Percentiles rank a stretch among this genome's conserved stretches.
Conservation (phyloP, 2,888 invertebrate species). For the Disparrhopalites patrizii region DNA sequence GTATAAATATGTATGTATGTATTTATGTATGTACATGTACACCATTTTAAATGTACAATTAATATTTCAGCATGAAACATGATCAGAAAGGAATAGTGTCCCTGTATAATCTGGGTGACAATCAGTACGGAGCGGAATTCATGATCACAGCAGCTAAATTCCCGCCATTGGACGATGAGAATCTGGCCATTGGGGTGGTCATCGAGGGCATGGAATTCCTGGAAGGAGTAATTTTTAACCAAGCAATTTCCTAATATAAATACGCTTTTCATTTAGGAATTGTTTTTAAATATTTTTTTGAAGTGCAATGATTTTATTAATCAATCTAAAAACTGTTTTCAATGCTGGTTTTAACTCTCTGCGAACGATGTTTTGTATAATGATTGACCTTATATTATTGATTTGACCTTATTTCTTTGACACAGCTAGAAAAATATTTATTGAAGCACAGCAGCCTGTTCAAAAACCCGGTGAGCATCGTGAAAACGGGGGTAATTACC, state of each 20-base stretch:
- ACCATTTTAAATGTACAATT: too few relatives aligned
- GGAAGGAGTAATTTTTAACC: constrained; percentile 17
- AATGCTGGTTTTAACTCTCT: too few relatives aligned
- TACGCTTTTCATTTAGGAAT: too few relatives aligned
- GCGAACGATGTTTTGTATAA: too few relatives aligned
- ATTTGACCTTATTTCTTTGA: too few relatives aligned
- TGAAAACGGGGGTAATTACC: constrained; percentile 7
- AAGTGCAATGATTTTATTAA: background rate
- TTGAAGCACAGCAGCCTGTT: background rate
- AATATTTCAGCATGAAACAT: constrained; percentile 28
- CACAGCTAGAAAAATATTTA: background rate
- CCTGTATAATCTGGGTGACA: constrained; percentile 19
- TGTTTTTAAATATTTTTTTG: background rate
- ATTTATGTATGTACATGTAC: too few relatives aligned
- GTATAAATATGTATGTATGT: too few relatives aligned
- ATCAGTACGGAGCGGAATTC: constrained; percentile 17
- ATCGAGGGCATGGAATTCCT: constrained; percentile 27
- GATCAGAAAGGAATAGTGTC: constrained; percentile 21
- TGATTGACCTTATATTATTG: too few relatives aligned
- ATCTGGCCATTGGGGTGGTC: constrained; percentile 30
- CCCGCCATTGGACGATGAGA: constrained; percentile 17
- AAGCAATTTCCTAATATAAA: background rate
- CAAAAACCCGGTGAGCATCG: constrained; percentile 6
- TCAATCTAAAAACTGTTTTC: background rate
- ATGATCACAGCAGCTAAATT: constrained; percentile 22